Percentiles rank a stretch among this genome's conserved stretches.
Conservation (phyloP, 1,140 invertebrate genomes). For the Grapholita molesta region DNA sequence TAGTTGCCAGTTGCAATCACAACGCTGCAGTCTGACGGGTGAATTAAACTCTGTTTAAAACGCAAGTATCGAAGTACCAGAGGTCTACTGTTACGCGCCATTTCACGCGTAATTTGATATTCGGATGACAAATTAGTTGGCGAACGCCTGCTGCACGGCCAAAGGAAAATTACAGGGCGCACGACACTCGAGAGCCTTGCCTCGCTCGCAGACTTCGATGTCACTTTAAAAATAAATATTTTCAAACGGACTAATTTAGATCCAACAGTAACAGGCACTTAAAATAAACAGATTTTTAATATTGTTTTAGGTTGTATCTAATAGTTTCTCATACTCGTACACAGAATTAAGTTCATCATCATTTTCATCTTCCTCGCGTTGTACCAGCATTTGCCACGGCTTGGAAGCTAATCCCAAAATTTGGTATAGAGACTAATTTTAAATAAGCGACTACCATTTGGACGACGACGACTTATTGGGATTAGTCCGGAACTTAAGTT, state of each 20-base stretch:
- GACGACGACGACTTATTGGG: too few species aligned
- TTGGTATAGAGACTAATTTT: too few species aligned
- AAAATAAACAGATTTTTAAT: too few species aligned
- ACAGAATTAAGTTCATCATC: too few species aligned
- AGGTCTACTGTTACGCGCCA: slow-evolving; percentile 66
- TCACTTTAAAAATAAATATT: slow-evolving; percentile 7
- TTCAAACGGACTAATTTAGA: not conserved
- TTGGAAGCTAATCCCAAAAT: too few species aligned
- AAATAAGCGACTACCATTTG: too few species aligned
- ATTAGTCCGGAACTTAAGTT: too few species aligned
- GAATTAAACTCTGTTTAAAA: slow-evolving; percentile 73
- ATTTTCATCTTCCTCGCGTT: too few species aligned
- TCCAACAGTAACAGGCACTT: too few species aligned
- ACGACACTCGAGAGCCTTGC: slow-evolving; percentile 17
- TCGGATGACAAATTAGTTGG: slow-evolving; percentile 74
- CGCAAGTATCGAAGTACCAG: slow-evolving; percentile 44
- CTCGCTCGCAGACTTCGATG: slow-evolving; percentile 4
- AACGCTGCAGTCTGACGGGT: slow-evolving; percentile 39
- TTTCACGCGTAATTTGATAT: slow-evolving; percentile 75
- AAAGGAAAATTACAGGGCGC: slow-evolving; percentile 63
- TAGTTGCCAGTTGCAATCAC: slow-evolving; percentile 58
- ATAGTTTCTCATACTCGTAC: too few species aligned
- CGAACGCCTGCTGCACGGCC: slow-evolving; percentile 42
- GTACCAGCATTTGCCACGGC: too few species aligned
- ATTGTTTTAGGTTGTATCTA: too few species aligned